These are phyloP conservation scores for Erythrocercus mccallii DNA, from an alignment of 2,113 vertebrate species.

Conservation along the genomic window DNA sequence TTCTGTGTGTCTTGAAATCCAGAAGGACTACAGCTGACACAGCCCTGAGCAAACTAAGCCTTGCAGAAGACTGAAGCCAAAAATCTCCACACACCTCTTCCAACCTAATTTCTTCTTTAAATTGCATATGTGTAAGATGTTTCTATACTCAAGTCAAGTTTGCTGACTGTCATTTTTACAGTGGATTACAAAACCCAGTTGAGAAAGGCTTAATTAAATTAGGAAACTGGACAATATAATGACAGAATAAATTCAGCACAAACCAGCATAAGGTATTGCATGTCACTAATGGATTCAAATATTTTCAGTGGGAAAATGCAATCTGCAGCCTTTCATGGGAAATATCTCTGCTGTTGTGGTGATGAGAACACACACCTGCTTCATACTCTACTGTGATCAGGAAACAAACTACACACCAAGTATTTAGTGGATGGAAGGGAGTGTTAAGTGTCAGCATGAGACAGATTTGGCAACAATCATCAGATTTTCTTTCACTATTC, in stretches of 20 bases:
- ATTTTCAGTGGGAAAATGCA: neutral
- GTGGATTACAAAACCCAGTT: neutral
- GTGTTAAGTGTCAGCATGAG: neutral
- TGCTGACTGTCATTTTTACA: neutral
- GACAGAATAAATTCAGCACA: neutral
- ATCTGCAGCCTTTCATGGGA: neutral
- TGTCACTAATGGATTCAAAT: neutral
- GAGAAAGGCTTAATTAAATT: neutral
- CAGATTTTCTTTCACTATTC: neutral
- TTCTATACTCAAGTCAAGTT: neutral
- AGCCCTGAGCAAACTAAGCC: neutral
- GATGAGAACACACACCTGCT: neutral
- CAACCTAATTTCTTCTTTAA: neutral
- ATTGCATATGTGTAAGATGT: neutral
- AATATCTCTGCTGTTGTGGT: neutral
- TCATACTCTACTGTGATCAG: neutral
- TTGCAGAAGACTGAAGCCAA: neutral
- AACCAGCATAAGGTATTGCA: neutral
- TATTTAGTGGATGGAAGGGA: neutral
- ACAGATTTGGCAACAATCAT: neutral
- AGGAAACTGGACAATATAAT: neutral
- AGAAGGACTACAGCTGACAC: neutral
- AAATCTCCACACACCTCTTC: neutral
- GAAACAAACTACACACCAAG: neutral
- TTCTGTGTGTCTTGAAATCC: neutral